Evolutionary conservation across 2,797 vertebrate genomes (phyloP).

Genomic region (Rhinophrynus dorsalis): DNA sequence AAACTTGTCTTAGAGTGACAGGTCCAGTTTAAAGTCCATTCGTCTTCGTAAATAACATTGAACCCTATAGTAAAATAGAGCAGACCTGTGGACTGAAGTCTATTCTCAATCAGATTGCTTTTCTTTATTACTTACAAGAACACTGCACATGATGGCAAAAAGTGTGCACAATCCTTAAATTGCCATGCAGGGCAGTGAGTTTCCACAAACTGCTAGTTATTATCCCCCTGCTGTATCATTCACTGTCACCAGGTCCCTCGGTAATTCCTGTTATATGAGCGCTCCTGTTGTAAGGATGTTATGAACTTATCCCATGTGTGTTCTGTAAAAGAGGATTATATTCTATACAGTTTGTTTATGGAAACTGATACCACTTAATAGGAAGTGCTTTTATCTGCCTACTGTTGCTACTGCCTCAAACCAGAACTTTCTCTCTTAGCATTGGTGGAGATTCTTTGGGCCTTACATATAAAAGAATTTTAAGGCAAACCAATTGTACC

Average conservation of each 20-base stretch:
- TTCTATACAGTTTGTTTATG: conserved; percentile 40
- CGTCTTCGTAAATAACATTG: conserved; percentile 1
- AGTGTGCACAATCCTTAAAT: conserved; percentile 42
- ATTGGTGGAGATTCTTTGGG: too few species aligned
- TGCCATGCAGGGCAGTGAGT: conserved; percentile 37
- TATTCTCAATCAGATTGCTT: neutral
- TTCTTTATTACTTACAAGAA: conserved; percentile 5
- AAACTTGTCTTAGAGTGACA: too few species aligned
- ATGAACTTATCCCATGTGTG: conserved; percentile 40
- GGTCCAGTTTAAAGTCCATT: too few species aligned
- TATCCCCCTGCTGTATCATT: conserved; percentile 42
- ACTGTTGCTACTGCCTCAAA: neutral
- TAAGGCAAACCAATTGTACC: too few species aligned
- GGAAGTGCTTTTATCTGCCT: neutral
- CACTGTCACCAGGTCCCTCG: conserved; percentile 31
- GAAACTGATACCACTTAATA: conserved; percentile 30
- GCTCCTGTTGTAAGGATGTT: conserved; percentile 27
- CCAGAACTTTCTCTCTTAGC: neutral
- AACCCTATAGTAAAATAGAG: too few species aligned
- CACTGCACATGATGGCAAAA: conserved; percentile 14
- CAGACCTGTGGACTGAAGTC: neutral
- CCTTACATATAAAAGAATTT: too few species aligned
- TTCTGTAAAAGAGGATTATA: conserved; percentile 38
- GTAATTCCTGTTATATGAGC: conserved; percentile 43
- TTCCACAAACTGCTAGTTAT: conserved; percentile 30